Conservation (phyloP, 2,888 invertebrate species). For the Rhynchonema sp. region DNA sequence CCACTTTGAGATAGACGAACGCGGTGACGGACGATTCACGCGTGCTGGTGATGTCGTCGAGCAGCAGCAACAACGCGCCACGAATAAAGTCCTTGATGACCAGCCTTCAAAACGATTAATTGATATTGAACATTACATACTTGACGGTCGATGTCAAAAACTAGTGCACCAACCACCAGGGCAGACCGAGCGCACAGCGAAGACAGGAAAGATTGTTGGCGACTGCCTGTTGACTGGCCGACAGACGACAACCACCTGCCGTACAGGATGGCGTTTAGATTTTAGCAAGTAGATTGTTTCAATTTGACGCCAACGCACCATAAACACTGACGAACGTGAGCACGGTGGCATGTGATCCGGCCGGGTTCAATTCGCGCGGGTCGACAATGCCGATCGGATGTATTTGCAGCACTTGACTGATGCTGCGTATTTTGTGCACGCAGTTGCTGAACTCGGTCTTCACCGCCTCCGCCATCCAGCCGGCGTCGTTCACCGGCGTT, state of each 20-base stretch:
- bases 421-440: neutral
- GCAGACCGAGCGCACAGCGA: neutral
- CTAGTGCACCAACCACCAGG: slow-evolving; percentile 3
- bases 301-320: neutral
- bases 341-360: neutral
- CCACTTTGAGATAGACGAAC: slow-evolving; percentile 8
- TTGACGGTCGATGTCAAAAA: no score
- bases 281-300: neutral
- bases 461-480: neutral
- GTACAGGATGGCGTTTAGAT: neutral
- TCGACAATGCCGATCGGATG: neutral
- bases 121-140: no score
- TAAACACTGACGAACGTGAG: neutral
- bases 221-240: neutral
- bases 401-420: neutral
- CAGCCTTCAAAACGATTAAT: no score
- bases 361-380: neutral
- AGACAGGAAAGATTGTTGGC: neutral
- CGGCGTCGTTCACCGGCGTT: neutral
- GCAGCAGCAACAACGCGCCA: slow-evolving; percentile 7
- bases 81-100: slow-evolving; percentile 5
- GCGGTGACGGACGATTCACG: slow-evolving; percentile 7
- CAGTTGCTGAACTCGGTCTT: neutral
- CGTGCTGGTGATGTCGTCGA: slow-evolving; percentile 1
- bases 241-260: neutral